These are phyloP conservation scores for Orchesella cincta DNA, from an alignment of 1,140 invertebrate genomes.

Conservation along the genomic window DNA sequence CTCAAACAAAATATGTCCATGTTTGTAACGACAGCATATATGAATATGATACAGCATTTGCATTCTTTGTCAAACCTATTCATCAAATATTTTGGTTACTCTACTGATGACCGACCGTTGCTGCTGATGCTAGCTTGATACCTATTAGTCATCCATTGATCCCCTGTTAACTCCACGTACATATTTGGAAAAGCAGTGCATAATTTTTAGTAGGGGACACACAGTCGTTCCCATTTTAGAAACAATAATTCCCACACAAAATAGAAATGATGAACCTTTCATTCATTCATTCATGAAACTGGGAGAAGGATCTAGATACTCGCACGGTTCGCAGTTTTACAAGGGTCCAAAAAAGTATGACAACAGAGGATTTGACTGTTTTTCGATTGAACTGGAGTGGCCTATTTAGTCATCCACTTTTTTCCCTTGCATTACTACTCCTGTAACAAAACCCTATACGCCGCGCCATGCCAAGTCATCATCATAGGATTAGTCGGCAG, in stretches of 20 bases:
- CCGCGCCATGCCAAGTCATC: neutral
- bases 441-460: neutral
- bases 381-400: neutral
- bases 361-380: neutral
- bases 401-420: conserved; percentile 6
- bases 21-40: neutral
- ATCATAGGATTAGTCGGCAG: neutral
- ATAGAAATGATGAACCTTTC: neutral
- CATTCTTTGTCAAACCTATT: conserved; percentile 21
- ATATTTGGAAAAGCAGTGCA: neutral
- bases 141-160: conserved; percentile 18
- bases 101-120: conserved; percentile 13
- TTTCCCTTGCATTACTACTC: neutral
- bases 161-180: neutral
- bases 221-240: neutral
- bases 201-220: neutral
- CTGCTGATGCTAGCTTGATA: neutral
- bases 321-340: neutral
- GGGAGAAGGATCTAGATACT: neutral
- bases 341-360: neutral
- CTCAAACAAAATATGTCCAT: no score
- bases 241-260: neutral
- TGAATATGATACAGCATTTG: neutral
- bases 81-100: neutral
- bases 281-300: conserved; percentile 1